Conservation (phyloP, 2,113 vertebrate genomes). For the Turdus rufiventris region DNA sequence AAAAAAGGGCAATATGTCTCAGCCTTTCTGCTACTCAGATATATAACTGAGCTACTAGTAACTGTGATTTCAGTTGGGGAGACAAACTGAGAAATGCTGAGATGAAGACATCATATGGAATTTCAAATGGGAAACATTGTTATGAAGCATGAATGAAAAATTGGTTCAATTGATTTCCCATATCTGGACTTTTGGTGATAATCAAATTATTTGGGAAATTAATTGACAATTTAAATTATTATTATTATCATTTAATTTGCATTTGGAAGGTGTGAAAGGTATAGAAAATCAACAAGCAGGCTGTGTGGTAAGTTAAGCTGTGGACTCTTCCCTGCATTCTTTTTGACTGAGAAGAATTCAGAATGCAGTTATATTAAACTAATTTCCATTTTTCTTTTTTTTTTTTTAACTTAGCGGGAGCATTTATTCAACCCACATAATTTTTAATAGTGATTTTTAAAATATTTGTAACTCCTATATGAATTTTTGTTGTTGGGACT, state of each 20-base stretch:
- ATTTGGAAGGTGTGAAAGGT: background rate
- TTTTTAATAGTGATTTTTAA: background rate
- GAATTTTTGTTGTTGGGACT: background rate
- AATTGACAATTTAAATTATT: background rate
- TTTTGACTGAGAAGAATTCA: background rate
- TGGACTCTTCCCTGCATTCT: background rate
- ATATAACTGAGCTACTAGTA: background rate
- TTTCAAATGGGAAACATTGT: background rate
- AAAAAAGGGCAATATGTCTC: background rate
- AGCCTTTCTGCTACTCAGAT: background rate
- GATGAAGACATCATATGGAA: background rate
- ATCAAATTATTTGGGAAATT: background rate
- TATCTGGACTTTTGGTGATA: background rate
- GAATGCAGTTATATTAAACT: background rate
- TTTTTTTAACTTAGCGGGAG: background rate
- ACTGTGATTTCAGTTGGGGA: background rate
- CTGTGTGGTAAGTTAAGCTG: background rate
- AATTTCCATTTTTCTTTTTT: background rate
- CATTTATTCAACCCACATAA: background rate
- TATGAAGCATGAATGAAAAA: background rate
- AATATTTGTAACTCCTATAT: background rate
- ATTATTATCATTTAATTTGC: background rate
- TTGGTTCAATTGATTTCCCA: background rate
- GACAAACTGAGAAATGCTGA: background rate
- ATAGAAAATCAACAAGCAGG: background rate